Evolutionary conservation across 1,140 invertebrate genomes (phyloP).

Genomic region (Danaus melanippus): DNA sequence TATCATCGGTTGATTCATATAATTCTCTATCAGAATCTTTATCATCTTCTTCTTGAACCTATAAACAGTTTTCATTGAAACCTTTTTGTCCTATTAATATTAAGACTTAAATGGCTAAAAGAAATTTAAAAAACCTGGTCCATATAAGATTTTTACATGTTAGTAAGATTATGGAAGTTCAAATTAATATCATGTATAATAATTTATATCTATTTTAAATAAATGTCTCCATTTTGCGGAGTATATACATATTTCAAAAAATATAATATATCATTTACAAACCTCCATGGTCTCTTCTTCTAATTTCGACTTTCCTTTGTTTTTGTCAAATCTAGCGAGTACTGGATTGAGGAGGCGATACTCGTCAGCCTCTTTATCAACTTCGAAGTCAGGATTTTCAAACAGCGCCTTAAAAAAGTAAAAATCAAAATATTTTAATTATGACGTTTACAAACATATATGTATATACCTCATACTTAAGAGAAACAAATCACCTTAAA

Average conservation of each 20-base stretch:
- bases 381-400: conserved; percentile 93
- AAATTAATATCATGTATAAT: too few relatives aligned
- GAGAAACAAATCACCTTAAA: conserved; percentile 77
- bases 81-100: too few relatives aligned
- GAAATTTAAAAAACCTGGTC: too few relatives aligned
- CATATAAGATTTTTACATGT: too few relatives aligned
- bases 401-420: conserved; percentile 78
- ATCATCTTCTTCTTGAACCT: conserved; percentile 51
- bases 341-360: conserved; percentile 92
- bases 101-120: too few relatives aligned
- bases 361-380: conserved; percentile 90
- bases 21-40: conserved; percentile 64
- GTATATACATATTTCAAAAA: not conserved
- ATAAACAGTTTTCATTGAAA: conserved; percentile 3
- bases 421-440: conserved; percentile 2
- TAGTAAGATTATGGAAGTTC: too few relatives aligned
- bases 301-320: conserved; percentile 31
- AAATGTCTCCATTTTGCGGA: too few relatives aligned
- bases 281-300: conserved; percentile 58
- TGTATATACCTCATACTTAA: conserved; percentile 8
- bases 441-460: conserved; percentile 3
- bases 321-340: conserved; percentile 79
- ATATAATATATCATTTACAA: conserved; percentile 10
- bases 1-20: conserved; percentile 64
- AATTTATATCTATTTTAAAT: too few relatives aligned